Conservation (phyloP, 2,113 vertebrate genomes). For the Lontra canadensis region DNA sequence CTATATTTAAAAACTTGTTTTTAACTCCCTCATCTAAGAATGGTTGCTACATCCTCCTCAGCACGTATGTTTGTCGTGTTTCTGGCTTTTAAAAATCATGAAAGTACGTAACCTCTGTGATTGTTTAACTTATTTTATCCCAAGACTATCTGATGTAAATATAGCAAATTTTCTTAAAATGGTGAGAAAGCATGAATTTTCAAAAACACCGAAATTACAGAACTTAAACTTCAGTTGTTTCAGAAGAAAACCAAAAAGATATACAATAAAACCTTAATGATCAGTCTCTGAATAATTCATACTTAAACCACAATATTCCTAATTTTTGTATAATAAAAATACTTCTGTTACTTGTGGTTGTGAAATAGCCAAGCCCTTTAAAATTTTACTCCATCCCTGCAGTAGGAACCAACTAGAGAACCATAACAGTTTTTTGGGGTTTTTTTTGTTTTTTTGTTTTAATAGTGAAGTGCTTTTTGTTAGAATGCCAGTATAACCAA, state of each 20-base stretch:
- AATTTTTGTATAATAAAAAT: conserved; percentile 42
- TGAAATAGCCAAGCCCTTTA: not conserved
- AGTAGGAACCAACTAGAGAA: conserved; percentile 5
- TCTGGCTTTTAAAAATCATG: not conserved
- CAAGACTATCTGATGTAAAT: not conserved
- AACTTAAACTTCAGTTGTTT: conserved; percentile 14
- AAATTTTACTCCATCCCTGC: conserved; percentile 6
- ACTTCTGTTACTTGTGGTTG: conserved; percentile 12
- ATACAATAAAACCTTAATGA: not conserved
- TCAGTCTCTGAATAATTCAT: conserved; percentile 20
- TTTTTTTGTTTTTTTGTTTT: no score
- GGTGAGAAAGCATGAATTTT: not conserved
- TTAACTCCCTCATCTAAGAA: not conserved
- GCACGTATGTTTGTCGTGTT: not conserved
- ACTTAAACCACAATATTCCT: conserved; percentile 3
- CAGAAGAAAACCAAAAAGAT: conserved; percentile 31
- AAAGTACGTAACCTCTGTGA: not conserved
- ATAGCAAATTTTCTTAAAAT: conserved; percentile 10
- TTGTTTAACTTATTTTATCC: conserved; percentile 26
- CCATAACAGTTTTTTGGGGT: not conserved
- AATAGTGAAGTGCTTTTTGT: not conserved
- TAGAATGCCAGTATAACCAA: conserved; percentile 55
- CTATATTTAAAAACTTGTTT: conserved; percentile 23
- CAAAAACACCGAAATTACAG: conserved; percentile 38
- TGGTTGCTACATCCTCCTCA: not conserved